Percentiles rank a stretch among this genome's conserved stretches.
Conservation (phyloP, 2,888 invertebrate genomes). For the Tetanocera ferruginea region DNA sequence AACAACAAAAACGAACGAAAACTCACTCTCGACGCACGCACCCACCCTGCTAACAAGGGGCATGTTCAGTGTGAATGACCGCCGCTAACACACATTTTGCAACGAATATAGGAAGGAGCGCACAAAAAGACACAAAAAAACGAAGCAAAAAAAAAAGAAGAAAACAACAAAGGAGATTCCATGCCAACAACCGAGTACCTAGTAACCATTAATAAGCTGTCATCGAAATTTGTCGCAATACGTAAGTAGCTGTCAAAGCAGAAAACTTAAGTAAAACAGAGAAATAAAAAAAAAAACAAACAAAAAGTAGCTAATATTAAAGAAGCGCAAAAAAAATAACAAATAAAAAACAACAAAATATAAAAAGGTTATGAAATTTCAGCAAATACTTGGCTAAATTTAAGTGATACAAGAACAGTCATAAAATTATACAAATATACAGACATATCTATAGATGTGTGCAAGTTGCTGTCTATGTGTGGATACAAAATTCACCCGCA, state of each 20-base stretch:
- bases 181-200: conserved; percentile 11
- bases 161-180: conserved; percentile 7
- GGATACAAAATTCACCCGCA: conserved; percentile 30
- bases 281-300: neutral
- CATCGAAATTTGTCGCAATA: conserved; percentile 1
- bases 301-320: neutral
- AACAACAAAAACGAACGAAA: conserved; percentile 44
- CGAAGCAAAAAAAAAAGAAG: conserved; percentile 10
- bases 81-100: conserved; percentile 68
- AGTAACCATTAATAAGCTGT: conserved; percentile 22
- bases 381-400: conserved; percentile 18
- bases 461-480: neutral
- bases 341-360: neutral
- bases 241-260: conserved; percentile 1
- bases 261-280: neutral
- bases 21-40: conserved; percentile 32
- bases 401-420: conserved; percentile 4
- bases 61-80: conserved; percentile 68
- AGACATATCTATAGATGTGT: neutral
- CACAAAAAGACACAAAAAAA: conserved; percentile 28
- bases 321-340: neutral
- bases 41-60: conserved; percentile 52
- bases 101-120: conserved; percentile 48
- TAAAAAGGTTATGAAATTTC: conserved; percentile 19
- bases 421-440: neutral